Evolutionary conservation across 2,113 vertebrate genomes (phyloP).

Genomic region (Dendrocopos noguchii): DNA sequence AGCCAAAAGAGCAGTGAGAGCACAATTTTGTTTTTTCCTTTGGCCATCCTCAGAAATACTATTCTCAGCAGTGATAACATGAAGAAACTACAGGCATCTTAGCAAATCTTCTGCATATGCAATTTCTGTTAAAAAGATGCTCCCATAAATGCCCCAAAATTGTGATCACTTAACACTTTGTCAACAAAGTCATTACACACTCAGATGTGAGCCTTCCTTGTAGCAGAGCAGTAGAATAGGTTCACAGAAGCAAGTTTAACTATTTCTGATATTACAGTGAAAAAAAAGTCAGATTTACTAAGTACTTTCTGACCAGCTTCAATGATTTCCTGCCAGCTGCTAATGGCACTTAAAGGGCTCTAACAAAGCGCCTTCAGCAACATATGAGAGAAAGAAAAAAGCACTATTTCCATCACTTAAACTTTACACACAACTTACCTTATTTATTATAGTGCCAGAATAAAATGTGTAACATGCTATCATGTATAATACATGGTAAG

Average conservation of each 20-base stretch:
- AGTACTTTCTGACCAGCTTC: background rate
- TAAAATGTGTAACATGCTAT: slow-evolving; percentile 39
- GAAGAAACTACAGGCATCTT: background rate
- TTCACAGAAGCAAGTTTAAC: slow-evolving; percentile 14
- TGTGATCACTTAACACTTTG: background rate
- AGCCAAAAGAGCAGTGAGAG: background rate
- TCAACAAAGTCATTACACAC: background rate
- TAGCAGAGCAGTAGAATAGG: background rate
- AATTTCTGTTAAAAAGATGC: background rate
- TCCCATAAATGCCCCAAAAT: background rate
- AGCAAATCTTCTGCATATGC: background rate
- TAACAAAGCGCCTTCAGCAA: background rate
- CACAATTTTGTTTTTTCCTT: background rate
- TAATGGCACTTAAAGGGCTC: background rate
- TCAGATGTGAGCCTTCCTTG: background rate
- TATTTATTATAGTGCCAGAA: slow-evolving; percentile 11
- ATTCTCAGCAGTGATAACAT: background rate
- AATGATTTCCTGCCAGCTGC: background rate
- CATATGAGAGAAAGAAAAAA: background rate
- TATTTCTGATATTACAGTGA: background rate
- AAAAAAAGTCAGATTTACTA: background rate
- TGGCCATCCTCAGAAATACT: background rate
- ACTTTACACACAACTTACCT: slow-evolving; percentile 2
- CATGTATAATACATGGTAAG: slow-evolving; percentile 46
- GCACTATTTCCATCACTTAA: background rate